Percentiles rank a stretch among this genome's conserved stretches.
Evolutionary conservation across 1,140 invertebrate species (phyloP).

Genomic region (Bombus breviceps): DNA sequence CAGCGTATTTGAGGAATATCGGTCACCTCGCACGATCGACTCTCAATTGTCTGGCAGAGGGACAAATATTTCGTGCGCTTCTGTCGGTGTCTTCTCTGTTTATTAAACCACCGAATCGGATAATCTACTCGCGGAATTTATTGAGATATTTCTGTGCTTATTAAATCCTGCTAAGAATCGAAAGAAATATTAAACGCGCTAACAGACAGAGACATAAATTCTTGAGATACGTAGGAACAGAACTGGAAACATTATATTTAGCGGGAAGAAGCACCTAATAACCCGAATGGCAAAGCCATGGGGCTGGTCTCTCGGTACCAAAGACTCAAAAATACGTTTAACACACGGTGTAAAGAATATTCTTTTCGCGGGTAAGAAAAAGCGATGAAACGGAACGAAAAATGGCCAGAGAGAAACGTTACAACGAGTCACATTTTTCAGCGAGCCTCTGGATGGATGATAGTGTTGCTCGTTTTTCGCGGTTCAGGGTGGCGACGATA

Average conservation of each 20-base stretch:
- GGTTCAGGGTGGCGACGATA: not conserved
- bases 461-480: not conserved
- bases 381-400: not conserved
- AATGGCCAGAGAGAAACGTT: not conserved
- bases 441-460: not conserved
- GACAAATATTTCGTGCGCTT: not conserved
- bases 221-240: not conserved
- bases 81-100: not conserved
- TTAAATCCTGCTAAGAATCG: not conserved
- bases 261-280: not conserved
- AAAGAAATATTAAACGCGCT: not conserved
- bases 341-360: not conserved
- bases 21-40: constrained; percentile 32
- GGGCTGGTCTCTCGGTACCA: not conserved
- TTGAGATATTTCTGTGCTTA: not conserved
- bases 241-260: not conserved
- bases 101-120: not conserved
- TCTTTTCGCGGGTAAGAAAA: not conserved
- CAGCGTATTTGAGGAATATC: constrained; percentile 37
- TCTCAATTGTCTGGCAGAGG: not conserved
- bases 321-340: constrained; percentile 8
- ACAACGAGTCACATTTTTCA: constrained; percentile 9
- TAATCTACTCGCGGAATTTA: not conserved
- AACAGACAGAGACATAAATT: not conserved
- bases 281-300: not conserved